phyloP scores from a whole-genome alignment of 2,888 invertebrate species.

The Drosophila pegasa region DNA sequence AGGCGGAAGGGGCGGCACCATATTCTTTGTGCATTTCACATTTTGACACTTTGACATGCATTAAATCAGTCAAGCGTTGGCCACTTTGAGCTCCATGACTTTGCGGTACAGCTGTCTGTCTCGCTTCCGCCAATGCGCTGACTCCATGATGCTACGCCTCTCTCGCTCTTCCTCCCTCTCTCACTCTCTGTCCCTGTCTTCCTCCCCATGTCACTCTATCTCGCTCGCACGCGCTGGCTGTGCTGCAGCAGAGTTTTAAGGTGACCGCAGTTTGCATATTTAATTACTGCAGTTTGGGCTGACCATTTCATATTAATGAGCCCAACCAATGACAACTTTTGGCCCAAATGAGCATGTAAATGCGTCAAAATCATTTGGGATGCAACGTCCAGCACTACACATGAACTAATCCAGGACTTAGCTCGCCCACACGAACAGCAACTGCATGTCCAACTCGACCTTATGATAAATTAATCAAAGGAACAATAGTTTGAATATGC shows the following conservation, averaged over 20 bases:
- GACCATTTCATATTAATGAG: slow-evolving; percentile 56
- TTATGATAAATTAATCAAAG: slow-evolving; percentile 11
- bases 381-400: not conserved
- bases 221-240: not conserved
- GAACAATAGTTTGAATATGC: not conserved
- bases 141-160: not conserved
- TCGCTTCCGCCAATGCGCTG: not conserved
- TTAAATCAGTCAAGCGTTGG: slow-evolving; percentile 75
- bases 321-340: slow-evolving; percentile 30
- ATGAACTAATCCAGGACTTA: slow-evolving; percentile 8
- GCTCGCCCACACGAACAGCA: not conserved
- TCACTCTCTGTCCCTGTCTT: not conserved
- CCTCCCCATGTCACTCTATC: not conserved
- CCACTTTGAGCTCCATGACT: slow-evolving; percentile 59
- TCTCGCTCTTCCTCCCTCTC: not conserved
- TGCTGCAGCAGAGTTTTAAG: slow-evolving; percentile 25
- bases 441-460: slow-evolving; percentile 3
- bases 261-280: slow-evolving; percentile 48
- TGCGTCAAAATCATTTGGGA: slow-evolving; percentile 18
- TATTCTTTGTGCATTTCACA: slow-evolving; percentile 70
- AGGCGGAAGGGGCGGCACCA: slow-evolving; percentile 19
- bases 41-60: slow-evolving; percentile 81
- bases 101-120: slow-evolving; percentile 31
- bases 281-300: slow-evolving; percentile 44
- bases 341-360: slow-evolving; percentile 32